Conservation (phyloP, 2,797 vertebrate species). For the Cossypha polioptera region DNA sequence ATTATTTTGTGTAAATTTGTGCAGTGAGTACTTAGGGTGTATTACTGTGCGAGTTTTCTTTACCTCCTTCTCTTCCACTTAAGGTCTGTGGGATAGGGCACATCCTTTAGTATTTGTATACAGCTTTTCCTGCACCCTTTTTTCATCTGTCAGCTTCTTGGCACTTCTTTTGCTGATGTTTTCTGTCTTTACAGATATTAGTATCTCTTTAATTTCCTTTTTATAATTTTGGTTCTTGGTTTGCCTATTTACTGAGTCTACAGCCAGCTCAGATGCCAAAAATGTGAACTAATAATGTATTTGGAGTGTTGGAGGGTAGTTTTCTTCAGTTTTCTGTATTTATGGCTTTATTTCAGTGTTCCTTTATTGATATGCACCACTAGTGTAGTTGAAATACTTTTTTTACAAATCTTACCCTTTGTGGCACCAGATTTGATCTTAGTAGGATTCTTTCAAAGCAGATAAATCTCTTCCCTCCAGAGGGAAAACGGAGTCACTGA, state of each 20-base stretch:
- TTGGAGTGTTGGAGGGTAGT: not conserved
- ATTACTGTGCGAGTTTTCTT: not conserved
- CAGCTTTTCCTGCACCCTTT: not conserved
- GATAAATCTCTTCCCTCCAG: conserved; percentile 11
- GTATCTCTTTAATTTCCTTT: not conserved
- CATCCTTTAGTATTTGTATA: not conserved
- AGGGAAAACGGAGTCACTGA: not conserved
- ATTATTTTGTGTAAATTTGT: not conserved
- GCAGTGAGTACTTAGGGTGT: not conserved
- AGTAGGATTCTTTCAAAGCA: conserved; percentile 33
- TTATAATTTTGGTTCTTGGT: not conserved
- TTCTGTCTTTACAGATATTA: not conserved
- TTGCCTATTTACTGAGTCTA: not conserved
- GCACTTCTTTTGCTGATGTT: conserved; percentile 8
- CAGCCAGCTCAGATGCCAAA: not conserved
- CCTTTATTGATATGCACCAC: not conserved
- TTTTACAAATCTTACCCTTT: conserved; percentile 15
- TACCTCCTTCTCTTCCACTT: not conserved
- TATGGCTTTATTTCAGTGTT: not conserved
- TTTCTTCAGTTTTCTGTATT: not conserved
- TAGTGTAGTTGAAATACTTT: not conserved
- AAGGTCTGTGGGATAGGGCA: not conserved
- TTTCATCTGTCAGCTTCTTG: conserved; percentile 30
- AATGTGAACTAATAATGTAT: not conserved
- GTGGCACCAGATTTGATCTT: conserved; percentile 27